Evolutionary conservation across 1,140 invertebrate species (phyloP).

Genomic region (Drosophila elegans): DNA sequence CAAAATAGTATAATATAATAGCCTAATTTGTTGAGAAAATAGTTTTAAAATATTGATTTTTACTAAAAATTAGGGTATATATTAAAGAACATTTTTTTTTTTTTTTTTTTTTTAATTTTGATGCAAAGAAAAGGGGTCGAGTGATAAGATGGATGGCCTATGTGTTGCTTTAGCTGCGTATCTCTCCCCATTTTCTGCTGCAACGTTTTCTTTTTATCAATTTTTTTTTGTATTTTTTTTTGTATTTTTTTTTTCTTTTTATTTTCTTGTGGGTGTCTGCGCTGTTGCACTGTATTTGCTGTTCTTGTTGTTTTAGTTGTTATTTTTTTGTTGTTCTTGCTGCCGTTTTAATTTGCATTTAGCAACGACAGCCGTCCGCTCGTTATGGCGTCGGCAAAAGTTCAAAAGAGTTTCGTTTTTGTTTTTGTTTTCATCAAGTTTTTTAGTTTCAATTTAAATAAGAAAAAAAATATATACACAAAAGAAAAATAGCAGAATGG

Average conservation of each 20-base stretch:
- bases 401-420: conserved; percentile 55
- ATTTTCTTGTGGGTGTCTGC: conserved; percentile 27
- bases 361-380: conserved; percentile 59
- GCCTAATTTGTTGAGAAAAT: neutral
- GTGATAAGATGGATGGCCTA: conserved; percentile 29
- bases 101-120: neutral
- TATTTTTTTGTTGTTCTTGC: conserved; percentile 28
- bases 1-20: neutral
- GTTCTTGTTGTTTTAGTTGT: conserved; percentile 16
- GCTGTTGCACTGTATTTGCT: neutral
- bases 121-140: conserved; percentile 9
- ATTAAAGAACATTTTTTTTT: neutral
- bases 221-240: conserved; percentile 1
- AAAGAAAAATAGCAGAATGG: conserved; percentile 41
- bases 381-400: conserved; percentile 71
- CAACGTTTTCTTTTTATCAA: conserved; percentile 19
- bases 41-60: neutral
- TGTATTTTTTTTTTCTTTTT: conserved; percentile 7
- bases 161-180: conserved; percentile 3
- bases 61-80: neutral
- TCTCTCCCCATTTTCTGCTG: neutral
- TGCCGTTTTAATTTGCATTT: conserved; percentile 72
- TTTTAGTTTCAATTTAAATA: conserved; percentile 72
- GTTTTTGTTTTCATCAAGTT: conserved; percentile 36
- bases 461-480: conserved; percentile 17